A percentile compares a stretch with the other conserved stretches of the same genome.
phyloP scores from a whole-genome alignment of 2,797 vertebrate genomes.

The Chelmon rostratus region DNA sequence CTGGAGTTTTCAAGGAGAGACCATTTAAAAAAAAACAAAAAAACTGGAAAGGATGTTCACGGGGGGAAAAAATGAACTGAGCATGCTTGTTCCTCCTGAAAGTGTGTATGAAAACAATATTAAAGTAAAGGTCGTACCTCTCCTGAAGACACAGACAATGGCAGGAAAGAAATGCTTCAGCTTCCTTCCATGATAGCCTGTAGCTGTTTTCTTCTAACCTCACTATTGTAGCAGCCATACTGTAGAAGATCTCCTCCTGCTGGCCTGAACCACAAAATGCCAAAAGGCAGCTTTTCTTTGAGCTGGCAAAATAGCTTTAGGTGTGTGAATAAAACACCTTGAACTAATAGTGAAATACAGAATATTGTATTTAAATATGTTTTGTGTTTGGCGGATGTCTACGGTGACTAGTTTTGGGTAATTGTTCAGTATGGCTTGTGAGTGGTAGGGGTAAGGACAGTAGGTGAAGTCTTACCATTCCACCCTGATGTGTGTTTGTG shows the following conservation, averaged over 20 bases:
- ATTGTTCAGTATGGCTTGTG: slow-evolving; percentile 64
- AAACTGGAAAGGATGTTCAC: slow-evolving; percentile 40
- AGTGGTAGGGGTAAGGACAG: slow-evolving; percentile 63
- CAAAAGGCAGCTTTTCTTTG: slow-evolving; percentile 74
- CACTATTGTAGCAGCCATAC: slow-evolving; percentile 83
- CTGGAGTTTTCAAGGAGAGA: slow-evolving; percentile 43
- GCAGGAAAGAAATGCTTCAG: slow-evolving; percentile 67
- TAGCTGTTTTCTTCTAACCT: slow-evolving; percentile 80
- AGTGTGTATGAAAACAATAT: slow-evolving; percentile 44
- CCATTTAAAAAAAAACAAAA: slow-evolving; percentile 19
- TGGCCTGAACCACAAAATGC: slow-evolving; percentile 71
- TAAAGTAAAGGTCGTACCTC: slow-evolving; percentile 59
- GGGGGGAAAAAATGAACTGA: slow-evolving; percentile 17
- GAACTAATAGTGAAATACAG: slow-evolving; percentile 64
- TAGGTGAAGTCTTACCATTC: slow-evolving; percentile 59
- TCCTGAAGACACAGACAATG: slow-evolving; percentile 69
- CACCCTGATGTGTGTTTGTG: slow-evolving; percentile 63
- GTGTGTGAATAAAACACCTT: slow-evolving; percentile 66
- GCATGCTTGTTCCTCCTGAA: slow-evolving; percentile 59
- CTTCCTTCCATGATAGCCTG: slow-evolving; percentile 71
- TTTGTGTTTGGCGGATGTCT: slow-evolving; percentile 72
- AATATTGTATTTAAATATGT: slow-evolving; percentile 70
- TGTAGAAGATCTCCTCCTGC: slow-evolving; percentile 79
- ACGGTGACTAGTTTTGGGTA: slow-evolving; percentile 66
- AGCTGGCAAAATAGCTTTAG: slow-evolving; percentile 77